A percentile compares a stretch with the other conserved stretches of the same genome.
These are phyloP conservation scores for Orthosia gracilis DNA, from an alignment of 2,888 invertebrate genomes.

Conservation along the genomic window DNA sequence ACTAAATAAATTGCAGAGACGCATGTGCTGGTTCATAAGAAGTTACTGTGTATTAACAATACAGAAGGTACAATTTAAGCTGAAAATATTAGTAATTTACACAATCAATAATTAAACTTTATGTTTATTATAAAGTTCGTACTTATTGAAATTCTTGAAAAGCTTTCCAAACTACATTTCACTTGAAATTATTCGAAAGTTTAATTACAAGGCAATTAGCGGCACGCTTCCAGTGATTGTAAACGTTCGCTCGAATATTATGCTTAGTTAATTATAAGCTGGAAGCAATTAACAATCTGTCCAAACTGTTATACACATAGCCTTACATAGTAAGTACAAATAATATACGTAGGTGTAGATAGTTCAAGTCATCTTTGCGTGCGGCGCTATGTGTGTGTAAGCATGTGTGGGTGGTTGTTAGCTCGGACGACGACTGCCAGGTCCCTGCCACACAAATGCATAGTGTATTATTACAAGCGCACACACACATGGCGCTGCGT, in stretches of 20 bases:
- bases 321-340: background rate
- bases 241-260: slow-evolving; percentile 30
- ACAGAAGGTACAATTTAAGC: background rate
- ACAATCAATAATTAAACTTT: background rate
- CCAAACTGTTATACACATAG: background rate
- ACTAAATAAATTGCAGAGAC: background rate
- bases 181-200: slow-evolving; percentile 19
- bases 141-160: slow-evolving; percentile 30
- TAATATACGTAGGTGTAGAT: background rate
- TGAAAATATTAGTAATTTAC: background rate
- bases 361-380: no score
- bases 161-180: slow-evolving; percentile 17
- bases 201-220: slow-evolving; percentile 27
- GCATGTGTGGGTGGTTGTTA: no score
- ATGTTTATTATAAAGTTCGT: slow-evolving; percentile 17
- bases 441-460: no score
- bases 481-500: no score
- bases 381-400: no score
- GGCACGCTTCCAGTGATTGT: slow-evolving; percentile 30
- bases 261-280: slow-evolving; percentile 39
- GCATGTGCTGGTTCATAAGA: background rate
- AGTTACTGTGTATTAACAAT: no score
- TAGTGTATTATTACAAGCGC: no score
- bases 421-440: no score
- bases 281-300: slow-evolving; percentile 29